Conservation (phyloP, 2,797 vertebrate species). For the Leptoclinus maculatus region DNA sequence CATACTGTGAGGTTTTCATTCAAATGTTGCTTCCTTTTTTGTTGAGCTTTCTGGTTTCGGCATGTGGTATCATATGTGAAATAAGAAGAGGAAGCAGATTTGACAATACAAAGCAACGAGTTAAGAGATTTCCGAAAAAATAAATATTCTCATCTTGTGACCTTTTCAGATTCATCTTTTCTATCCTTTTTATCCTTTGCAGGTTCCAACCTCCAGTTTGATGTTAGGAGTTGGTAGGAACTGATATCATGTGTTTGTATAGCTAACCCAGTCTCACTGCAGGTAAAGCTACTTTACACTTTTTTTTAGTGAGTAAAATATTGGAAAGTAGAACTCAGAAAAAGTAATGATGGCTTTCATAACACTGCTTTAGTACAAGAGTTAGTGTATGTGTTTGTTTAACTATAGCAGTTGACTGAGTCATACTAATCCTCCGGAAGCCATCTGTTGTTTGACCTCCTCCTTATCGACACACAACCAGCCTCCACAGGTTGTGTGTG, state of each 20-base stretch:
- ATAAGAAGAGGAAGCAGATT: not conserved
- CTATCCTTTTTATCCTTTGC: not conserved
- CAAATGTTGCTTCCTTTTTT: not conserved
- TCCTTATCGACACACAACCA: conserved; percentile 64
- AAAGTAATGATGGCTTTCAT: not conserved
- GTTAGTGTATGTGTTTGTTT: conserved; percentile 45
- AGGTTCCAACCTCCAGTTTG: not conserved
- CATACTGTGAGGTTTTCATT: not conserved
- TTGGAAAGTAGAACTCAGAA: not conserved
- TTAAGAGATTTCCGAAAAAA: not conserved
- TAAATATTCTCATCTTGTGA: not conserved
- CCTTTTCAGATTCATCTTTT: not conserved
- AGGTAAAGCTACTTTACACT: not conserved
- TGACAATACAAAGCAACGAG: not conserved
- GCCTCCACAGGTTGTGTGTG: conserved; percentile 52
- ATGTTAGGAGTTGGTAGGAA: not conserved
- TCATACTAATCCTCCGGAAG: conserved; percentile 66
- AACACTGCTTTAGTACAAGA: not conserved
- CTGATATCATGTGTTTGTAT: not conserved
- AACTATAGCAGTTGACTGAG: conserved; percentile 63
- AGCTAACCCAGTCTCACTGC: not conserved
- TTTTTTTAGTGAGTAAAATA: not conserved
- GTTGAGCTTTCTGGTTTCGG: not conserved
- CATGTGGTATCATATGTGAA: not conserved
- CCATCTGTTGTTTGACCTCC: conserved; percentile 81